Conservation (phyloP, 2,888 invertebrate species). For the Dynastes hyllus region DNA sequence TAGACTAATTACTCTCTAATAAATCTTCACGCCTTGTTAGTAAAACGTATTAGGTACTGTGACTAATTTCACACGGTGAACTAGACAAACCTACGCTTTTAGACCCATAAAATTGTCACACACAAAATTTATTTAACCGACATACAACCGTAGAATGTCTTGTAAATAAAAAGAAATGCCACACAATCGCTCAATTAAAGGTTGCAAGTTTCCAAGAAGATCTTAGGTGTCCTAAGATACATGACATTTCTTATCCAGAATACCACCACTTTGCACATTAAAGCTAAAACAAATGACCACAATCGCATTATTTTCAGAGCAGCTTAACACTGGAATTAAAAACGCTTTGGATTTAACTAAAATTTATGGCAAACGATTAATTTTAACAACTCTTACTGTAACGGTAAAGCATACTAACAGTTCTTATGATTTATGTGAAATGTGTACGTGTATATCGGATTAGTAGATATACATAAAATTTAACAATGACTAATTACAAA, state of each 20-base stretch:
- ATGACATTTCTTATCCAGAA: constrained; percentile 23
- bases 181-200: constrained; percentile 24
- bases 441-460: too few species aligned
- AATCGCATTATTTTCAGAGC: constrained; percentile 13
- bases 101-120: background rate
- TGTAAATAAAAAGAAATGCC: background rate
- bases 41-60: too few species aligned
- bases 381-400: constrained; percentile 18
- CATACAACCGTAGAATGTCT: background rate
- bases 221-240: constrained; percentile 15
- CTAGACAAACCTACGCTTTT: background rate
- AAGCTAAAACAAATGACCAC: constrained; percentile 26
- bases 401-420: background rate
- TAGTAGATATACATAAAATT: too few species aligned
- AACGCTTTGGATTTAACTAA: constrained; percentile 1
- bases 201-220: constrained; percentile 13
- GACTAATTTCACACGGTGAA: too few species aligned
- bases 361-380: constrained; percentile 25
- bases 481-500: too few species aligned
- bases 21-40: too few species aligned
- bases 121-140: background rate
- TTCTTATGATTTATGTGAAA: too few species aligned
- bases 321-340: background rate
- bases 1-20: too few species aligned
- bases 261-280: constrained; percentile 26